phyloP scores from a whole-genome alignment of 2,797 vertebrate species.

The Gymnopithys bicolor region DNA sequence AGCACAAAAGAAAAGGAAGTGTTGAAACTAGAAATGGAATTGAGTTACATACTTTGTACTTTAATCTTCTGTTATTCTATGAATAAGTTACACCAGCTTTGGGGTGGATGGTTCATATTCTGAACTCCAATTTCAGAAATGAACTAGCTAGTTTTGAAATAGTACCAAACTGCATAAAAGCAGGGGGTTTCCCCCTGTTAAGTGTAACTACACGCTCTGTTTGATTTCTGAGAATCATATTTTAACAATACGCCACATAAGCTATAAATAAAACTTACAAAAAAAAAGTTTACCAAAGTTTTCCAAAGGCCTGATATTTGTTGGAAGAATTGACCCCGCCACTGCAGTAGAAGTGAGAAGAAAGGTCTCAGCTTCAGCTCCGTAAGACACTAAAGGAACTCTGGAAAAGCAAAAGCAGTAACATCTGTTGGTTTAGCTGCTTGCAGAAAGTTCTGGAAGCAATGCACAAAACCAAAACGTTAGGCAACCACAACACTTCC shows the following conservation, averaged over 20 bases:
- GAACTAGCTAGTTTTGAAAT: neutral
- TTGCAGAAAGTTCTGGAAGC: neutral
- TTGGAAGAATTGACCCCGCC: constrained; percentile 78
- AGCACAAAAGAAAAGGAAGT: neutral
- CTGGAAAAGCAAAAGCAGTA: constrained; percentile 65
- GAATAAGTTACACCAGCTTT: neutral
- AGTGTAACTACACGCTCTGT: neutral
- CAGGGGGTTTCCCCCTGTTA: neutral
- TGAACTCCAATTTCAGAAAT: neutral
- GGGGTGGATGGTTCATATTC: neutral
- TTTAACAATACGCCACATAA: constrained; percentile 31
- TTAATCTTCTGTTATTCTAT: neutral
- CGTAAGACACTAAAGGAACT: constrained; percentile 66
- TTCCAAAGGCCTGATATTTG: constrained; percentile 76
- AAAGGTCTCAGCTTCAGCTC: constrained; percentile 72
- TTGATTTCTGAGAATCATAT: neutral
- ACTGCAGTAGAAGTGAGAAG: constrained; percentile 74
- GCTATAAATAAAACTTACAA: constrained; percentile 73
- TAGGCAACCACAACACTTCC: neutral
- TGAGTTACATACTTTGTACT: neutral
- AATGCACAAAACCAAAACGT: neutral
- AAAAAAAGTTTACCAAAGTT: constrained; percentile 88
- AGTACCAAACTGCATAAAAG: neutral
- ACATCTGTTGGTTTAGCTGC: neutral
- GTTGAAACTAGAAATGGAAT: neutral